Evolutionary conservation across 2,113 vertebrate genomes (phyloP).

Genomic region (Labrus mixtus): DNA sequence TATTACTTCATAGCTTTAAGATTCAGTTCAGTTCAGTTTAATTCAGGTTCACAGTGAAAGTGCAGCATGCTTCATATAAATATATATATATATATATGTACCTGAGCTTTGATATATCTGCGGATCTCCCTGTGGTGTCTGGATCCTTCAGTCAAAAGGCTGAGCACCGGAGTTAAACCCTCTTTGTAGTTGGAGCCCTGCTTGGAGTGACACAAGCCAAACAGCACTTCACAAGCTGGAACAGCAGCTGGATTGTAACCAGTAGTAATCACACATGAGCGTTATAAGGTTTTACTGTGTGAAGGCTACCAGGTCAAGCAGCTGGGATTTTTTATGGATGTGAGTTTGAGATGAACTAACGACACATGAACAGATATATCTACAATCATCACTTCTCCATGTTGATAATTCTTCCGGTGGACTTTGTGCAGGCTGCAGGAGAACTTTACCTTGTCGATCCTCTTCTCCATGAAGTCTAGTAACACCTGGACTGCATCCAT

Average conservation of each 20-base stretch:
- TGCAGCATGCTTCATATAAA: too few relatives aligned
- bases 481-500: conserved; percentile 91
- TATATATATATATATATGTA: conserved; percentile 67
- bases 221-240: conserved; percentile 41
- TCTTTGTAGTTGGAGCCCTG: conserved; percentile 97
- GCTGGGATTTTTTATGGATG: neutral
- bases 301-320: too few relatives aligned
- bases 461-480: conserved; percentile 96
- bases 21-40: too few relatives aligned
- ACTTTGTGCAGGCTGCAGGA: neutral
- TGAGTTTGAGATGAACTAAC: neutral
- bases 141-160: conserved; percentile 93
- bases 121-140: conserved; percentile 94
- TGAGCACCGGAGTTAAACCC: conserved; percentile 96
- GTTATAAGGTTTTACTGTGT: neutral
- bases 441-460: conserved; percentile 94
- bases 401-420: neutral
- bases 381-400: neutral
- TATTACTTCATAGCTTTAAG: too few relatives aligned
- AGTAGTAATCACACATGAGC: neutral
- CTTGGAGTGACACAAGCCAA: conserved; percentile 52
- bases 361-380: neutral
- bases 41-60: too few relatives aligned
- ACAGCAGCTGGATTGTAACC: neutral
- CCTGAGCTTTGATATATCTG: conserved; percentile 97